Percentiles rank a stretch among this genome's conserved stretches.
Evolutionary conservation across 2,888 invertebrate species (phyloP).

Genomic region (Dasysyrphus albostriatus): DNA sequence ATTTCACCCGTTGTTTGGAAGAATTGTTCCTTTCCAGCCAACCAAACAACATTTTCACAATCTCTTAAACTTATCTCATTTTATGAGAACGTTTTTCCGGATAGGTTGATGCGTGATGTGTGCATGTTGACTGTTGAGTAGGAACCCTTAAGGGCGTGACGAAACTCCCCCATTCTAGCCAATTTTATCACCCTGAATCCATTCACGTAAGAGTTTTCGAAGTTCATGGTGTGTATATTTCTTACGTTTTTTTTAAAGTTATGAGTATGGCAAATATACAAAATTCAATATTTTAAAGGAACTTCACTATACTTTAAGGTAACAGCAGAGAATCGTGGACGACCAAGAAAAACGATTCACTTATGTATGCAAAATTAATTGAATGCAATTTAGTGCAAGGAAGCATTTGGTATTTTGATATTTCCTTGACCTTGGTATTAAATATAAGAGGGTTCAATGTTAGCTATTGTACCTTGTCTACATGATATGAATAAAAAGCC

Average conservation of each 20-base stretch:
- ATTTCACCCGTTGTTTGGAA: constrained; percentile 1
- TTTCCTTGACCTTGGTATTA: neutral
- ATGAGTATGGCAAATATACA: neutral
- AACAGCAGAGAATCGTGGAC: neutral
- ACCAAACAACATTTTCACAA: constrained; percentile 31
- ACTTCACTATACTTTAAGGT: neutral
- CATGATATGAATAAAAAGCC: neutral
- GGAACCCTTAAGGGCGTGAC: neutral
- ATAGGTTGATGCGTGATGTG: constrained; percentile 18
- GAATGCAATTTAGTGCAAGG: constrained; percentile 8
- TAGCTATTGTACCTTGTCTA: neutral
- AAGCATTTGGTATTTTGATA: neutral
- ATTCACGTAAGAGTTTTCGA: constrained; percentile 2
- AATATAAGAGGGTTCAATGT: neutral
- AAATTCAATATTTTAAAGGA: neutral
- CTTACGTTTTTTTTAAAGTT: neutral
- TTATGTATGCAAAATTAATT: neutral
- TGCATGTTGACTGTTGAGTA: neutral
- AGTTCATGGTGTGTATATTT: constrained; percentile 7
- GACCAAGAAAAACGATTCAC: neutral
- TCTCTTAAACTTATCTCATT: constrained; percentile 24
- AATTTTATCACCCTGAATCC: neutral
- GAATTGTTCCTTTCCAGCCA: constrained; percentile 16
- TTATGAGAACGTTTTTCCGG: constrained; percentile 23
- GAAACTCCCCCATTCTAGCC: neutral